Evolutionary conservation across 2,888 invertebrate species (phyloP), one percentile per base, ranked within the genome.

Genomic region (Lasioglossum figueresi): DNA sequence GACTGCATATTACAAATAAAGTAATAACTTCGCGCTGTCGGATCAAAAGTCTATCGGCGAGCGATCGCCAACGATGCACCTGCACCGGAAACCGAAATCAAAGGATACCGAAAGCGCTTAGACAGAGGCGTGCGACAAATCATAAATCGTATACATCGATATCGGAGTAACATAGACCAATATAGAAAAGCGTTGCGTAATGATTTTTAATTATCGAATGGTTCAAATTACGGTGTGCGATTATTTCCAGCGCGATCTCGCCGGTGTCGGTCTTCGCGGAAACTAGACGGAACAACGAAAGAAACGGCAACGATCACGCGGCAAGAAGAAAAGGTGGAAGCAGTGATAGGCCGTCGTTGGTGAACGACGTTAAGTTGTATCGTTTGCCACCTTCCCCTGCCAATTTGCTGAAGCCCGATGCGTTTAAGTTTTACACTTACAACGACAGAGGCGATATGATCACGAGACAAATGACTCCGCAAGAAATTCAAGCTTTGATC

Each of bases 361-460:
- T 59, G 43, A 56, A 14, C 37, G 63, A 34, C 1, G 8, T 68
- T 6, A 68, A 83, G 19, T 27, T 79, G 19, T 52, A 76, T n/a
- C 73, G 82, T 56, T 34, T 87, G 37, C 87, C 87, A 1, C 87
- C 94, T 10, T 98, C 98, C 85, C 98, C 98, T 0, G 97, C 97
- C 0, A 97, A 97, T 91, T 95, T 98, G 0, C 95, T 98, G 10
- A 97, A 97, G 88, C 98, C 98, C 2, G 98, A 98, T 93, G 96
- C 97, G 93, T 98, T 98, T 94, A 98, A 98, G 93, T 98, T 98
- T 94, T 98, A 98, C 93, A 98, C 98, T 0, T 98, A 98, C 92
- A 97, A 98, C 92, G 97, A 98, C 92, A 97, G 97, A 80, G 98
- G 98, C 23, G 97, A 98, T 92, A 96, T 98, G 37, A 97, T 98